These are phyloP conservation scores for Apodemia hepburni DNA, from an alignment of 2,888 invertebrate species.

Conservation along the genomic window DNA sequence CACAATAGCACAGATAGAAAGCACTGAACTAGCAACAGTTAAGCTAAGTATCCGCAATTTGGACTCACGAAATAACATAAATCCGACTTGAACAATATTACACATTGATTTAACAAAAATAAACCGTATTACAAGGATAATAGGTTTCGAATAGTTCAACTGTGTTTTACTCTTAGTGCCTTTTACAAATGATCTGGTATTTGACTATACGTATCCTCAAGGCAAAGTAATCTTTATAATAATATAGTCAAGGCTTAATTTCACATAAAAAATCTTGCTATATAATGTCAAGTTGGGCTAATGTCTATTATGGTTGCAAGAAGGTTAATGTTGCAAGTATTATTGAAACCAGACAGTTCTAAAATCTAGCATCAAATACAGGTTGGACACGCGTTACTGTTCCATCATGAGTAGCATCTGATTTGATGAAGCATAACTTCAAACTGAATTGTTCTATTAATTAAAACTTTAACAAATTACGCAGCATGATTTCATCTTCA, in stretches of 20 bases:
- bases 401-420: not conserved
- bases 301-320: slow-evolving; percentile 55
- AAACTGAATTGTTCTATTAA: not conserved
- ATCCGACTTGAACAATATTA: slow-evolving; percentile 43
- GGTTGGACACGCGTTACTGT: not conserved
- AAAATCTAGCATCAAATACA: slow-evolving; percentile 34
- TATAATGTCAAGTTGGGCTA: slow-evolving; percentile 44
- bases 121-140: not conserved
- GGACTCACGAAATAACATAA: slow-evolving; percentile 63
- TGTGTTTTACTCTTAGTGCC: slow-evolving; percentile 25
- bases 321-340: slow-evolving; percentile 71
- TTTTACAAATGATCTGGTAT: slow-evolving; percentile 25
- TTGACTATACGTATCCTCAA: slow-evolving; percentile 29
- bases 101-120: slow-evolving; percentile 18
- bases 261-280: slow-evolving; percentile 33
- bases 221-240: slow-evolving; percentile 40
- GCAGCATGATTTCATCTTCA: too few relatives aligned
- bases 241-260: slow-evolving; percentile 36
- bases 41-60: slow-evolving; percentile 71
- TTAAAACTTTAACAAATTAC: not conserved
- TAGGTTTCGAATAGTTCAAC: slow-evolving; percentile 16
- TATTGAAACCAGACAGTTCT: slow-evolving; percentile 67
- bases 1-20: slow-evolving; percentile 58
- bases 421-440: not conserved
- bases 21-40: slow-evolving; percentile 61